These are phyloP conservation scores for Chymomyza costata DNA, from an alignment of 1,140 invertebrate species.

Conservation along the genomic window DNA sequence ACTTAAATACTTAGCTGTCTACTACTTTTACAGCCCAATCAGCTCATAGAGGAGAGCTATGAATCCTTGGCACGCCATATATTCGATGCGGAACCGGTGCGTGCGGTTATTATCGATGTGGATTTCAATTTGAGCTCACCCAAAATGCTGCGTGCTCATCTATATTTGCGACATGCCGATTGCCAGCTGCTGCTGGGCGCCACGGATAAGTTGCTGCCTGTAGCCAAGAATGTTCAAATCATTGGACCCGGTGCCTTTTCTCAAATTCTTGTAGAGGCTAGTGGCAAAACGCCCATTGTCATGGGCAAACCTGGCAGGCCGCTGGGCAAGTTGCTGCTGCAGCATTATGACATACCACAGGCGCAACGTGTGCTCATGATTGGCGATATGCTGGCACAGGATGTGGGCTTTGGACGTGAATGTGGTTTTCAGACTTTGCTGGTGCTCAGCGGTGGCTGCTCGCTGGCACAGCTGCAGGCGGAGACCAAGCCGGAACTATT, in stretches of 20 bases:
- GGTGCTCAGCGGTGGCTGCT: slow-evolving; percentile 76
- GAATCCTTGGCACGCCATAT: slow-evolving; percentile 64
- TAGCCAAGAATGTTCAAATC: slow-evolving; percentile 53
- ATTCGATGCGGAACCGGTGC: slow-evolving; percentile 72
- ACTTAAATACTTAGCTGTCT: slow-evolving; percentile 18
- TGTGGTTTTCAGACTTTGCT: slow-evolving; percentile 78
- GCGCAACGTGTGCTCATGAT: slow-evolving; percentile 79
- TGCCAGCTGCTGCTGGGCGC: slow-evolving; percentile 76
- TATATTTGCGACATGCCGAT: slow-evolving; percentile 75
- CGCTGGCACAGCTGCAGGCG: slow-evolving; percentile 55
- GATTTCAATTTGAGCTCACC: slow-evolving; percentile 76
- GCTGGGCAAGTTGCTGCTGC: slow-evolving; percentile 74
- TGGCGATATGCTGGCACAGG: slow-evolving; percentile 80
- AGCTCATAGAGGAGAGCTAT: slow-evolving; percentile 65
- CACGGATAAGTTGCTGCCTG: slow-evolving; percentile 75
- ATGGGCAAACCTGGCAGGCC: slow-evolving; percentile 78
- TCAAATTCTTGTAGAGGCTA: slow-evolving; percentile 75
- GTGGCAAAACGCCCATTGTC: slow-evolving; percentile 69
- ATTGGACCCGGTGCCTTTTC: slow-evolving; percentile 75
- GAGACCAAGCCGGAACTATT: slow-evolving; percentile 43
- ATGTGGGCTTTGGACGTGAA: slow-evolving; percentile 77
- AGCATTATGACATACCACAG: slow-evolving; percentile 75
- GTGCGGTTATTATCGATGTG: slow-evolving; percentile 77
- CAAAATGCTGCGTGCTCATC: slow-evolving; percentile 76
- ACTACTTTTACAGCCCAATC: slow-evolving; percentile 65